Evolutionary conservation across 2,888 invertebrate genomes (phyloP), one percentile per base, ranked within the genome.

Genomic region (Oscheius onirici): DNA sequence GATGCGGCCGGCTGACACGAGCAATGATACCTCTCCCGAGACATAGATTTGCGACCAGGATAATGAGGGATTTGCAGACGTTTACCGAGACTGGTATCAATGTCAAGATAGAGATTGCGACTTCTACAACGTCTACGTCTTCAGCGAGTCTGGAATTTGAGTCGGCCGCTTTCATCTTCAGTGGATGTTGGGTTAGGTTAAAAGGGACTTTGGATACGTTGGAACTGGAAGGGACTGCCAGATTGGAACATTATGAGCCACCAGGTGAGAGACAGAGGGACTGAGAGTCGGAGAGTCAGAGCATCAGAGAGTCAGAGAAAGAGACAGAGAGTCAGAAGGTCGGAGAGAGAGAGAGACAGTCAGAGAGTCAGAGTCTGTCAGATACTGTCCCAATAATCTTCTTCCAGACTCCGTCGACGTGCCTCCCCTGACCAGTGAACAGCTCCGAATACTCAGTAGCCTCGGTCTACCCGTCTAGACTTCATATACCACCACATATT

Each of bases 31-130:
- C 34, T 40, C n/a, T 40, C 2, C n/a, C 11, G n/a, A n/a, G 40
- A 57, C 17, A 57, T 34, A 40, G 24, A 20, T 17, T 20, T 20
- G 46, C 46, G 22, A 13, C 52, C n/a, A 5, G n/a, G 17, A 55
- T 24, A 28, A 55, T n/a, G 1, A 24, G 13, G 41, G 34, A 3
- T 49, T 71, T 75, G 44, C 72, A 76, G 76, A 76, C 76, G n/a
- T 76, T 76, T 63, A 61, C 60, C 69, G 67, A 71, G 57, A 73
- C 71, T 51, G 76, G 76, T 11, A 70, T 76, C 61, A 76, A 71
- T 51, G 71, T 76, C 13, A 73, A 69, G n/a, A 52, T 76, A 43
- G 71, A 72, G n/a, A 52, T 76, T n/a, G 76, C 51, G 28, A 69
- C 20, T 15, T 52, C 46, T 1, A 69, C 60, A 2, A 51, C 49